These are phyloP conservation scores for Gallirallus australis DNA, from an alignment of 2,797 vertebrate genomes.

Conservation along the genomic window DNA sequence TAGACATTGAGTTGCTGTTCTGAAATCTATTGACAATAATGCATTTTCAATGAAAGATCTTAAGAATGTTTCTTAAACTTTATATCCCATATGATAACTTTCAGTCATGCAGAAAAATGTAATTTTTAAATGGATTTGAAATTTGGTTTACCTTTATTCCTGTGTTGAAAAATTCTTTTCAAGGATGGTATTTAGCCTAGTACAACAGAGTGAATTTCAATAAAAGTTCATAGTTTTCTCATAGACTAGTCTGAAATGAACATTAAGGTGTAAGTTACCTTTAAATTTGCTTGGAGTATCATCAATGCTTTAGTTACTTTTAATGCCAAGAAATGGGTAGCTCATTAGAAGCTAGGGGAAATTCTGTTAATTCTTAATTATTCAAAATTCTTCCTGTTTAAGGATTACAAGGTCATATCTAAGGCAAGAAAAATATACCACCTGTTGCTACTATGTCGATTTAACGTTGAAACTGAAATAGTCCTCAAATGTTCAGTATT, in stretches of 20 bases:
- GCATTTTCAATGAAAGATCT: neutral
- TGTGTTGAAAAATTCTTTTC: neutral
- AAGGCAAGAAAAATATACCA: neutral
- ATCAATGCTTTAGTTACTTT: neutral
- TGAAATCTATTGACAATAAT: neutral
- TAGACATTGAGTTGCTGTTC: neutral
- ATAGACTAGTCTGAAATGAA: neutral
- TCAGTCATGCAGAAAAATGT: neutral
- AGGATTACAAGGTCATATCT: neutral
- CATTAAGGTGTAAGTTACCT: neutral
- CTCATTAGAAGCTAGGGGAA: neutral
- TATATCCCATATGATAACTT: neutral
- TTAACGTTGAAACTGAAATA: neutral
- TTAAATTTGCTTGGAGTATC: neutral
- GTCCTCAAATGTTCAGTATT: neutral
- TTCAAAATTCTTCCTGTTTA: neutral
- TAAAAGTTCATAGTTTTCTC: neutral
- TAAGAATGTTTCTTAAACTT: neutral
- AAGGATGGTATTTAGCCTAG: neutral
- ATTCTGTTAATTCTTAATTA: neutral
- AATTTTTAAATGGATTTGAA: neutral
- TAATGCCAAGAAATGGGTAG: neutral
- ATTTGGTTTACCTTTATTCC: neutral
- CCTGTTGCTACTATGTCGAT: neutral
- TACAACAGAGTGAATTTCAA: neutral